phyloP scores from a whole-genome alignment of 2,888 invertebrate genomes.

The Pollenia amentaria region DNA sequence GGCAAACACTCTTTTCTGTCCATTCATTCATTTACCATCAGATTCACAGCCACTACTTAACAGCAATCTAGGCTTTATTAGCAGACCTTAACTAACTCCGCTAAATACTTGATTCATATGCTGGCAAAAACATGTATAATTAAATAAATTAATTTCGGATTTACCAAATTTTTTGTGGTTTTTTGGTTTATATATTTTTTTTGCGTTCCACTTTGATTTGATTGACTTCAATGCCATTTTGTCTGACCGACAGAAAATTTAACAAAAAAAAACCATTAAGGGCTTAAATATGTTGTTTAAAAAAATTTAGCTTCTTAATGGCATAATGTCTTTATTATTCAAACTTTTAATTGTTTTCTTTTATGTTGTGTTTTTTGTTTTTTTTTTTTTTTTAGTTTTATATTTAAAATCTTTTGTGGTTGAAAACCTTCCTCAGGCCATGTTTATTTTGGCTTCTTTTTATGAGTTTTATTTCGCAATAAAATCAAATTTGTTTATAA shows the following conservation, averaged over 20 bases:
- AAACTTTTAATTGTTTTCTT: neutral
- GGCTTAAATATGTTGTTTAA: conserved; percentile 2
- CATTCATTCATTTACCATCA: conserved; percentile 16
- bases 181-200: neutral
- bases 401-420: neutral
- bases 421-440: neutral
- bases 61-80: conserved; percentile 2
- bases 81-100: neutral
- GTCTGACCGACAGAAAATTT: neutral
- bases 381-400: neutral
- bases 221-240: conserved; percentile 42
- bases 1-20: neutral
- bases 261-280: neutral
- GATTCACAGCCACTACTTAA: conserved; percentile 25
- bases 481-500: neutral
- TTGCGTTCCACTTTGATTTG: conserved; percentile 9
- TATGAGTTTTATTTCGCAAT: neutral
- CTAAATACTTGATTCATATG: neutral
- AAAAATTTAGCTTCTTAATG: conserved; percentile 18
- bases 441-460: conserved; percentile 8
- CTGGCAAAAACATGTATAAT: conserved; percentile 2
- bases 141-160: conserved; percentile 26
- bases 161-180: neutral
- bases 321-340: conserved; percentile 26
- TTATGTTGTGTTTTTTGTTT: neutral